Evolutionary conservation across 1,140 invertebrate species (phyloP).

Genomic region (Ridgeia piscesae): DNA sequence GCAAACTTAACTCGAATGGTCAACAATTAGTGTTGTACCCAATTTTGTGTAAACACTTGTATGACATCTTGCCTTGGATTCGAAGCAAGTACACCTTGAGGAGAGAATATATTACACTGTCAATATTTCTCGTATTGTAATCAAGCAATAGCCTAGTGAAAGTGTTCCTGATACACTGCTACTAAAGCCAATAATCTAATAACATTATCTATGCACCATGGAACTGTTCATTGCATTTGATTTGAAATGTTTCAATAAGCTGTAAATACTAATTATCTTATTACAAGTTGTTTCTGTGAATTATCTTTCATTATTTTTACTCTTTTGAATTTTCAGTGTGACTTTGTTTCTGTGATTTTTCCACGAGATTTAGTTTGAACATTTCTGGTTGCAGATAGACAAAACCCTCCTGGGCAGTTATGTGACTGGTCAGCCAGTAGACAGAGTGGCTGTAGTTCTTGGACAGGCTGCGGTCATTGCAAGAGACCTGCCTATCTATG

Average conservation of each 20-base stretch:
- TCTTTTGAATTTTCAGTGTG: not conserved
- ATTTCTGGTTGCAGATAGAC: constrained; percentile 17
- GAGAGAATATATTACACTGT: no score
- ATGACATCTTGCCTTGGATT: not conserved
- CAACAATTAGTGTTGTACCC: not conserved
- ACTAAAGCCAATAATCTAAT: not conserved
- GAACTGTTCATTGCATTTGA: not conserved
- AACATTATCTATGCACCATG: no score
- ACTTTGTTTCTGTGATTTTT: constrained; percentile 9
- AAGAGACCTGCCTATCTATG: not conserved
- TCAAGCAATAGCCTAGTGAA: not conserved
- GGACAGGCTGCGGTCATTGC: constrained; percentile 1
- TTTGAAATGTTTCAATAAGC: not conserved
- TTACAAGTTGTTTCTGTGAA: not conserved
- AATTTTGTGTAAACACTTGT: not conserved
- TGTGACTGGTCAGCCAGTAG: constrained; percentile 23
- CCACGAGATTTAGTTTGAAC: not conserved
- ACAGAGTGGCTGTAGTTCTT: not conserved
- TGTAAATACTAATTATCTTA: not conserved
- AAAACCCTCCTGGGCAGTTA: constrained; percentile 39
- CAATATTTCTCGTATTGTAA: not conserved
- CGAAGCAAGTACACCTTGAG: no score
- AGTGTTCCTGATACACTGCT: not conserved
- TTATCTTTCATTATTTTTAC: not conserved
- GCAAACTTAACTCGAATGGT: not conserved